Evolutionary conservation across 2,888 invertebrate genomes (phyloP), one percentile per base, ranked within the genome.

Genomic region (Drosophila austrosaltans): DNA sequence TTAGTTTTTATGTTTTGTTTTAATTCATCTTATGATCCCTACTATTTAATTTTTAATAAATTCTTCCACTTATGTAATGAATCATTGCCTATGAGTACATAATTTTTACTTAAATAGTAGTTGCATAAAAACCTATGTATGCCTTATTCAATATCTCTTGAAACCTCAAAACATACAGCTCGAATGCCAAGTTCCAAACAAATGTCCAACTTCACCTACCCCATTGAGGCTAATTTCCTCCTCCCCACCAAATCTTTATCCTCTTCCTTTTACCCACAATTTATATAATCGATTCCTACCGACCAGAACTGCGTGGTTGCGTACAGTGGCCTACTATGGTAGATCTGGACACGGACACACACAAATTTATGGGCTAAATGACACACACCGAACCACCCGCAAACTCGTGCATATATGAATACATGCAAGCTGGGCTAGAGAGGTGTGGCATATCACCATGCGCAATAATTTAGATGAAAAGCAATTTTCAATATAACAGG

Each of bases 311-410:
- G 88, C 90, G 91, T 91, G 91, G 91, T 91, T 92, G 91, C 91
- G 91, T 91, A 90, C 91, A 91, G 91, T 91, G 92, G 91, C 91
- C 91, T 91, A 75, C 91, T 92, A 91, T 91, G 91, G 91, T 91
- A 91, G 91, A 91, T 92, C 90, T 89, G 91, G 91, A 92, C 91
- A 90, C 82, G 81, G 78, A 78, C 76, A 59, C 44, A 73, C 57
- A 25, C 16, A 60, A 25, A 42, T 62, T 53, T 54, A 32, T 56
- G 56, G 40, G 74, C 61, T 79, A 56, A 53, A 66, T 81, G 48
- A 48, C 63, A 75, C 20, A 66, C 66, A 64, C 44, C 44, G 53
- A 63, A 57, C 71, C 60, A 61, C 74, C 68, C 44, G 25, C 53
- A 63, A 39, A 42, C 42, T 48, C 44, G 22, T 48, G 10, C 48